Evolutionary conservation across 2,113 vertebrate species (phyloP), one percentile per base, ranked within the genome.

Genomic region (Anoplopoma fimbria): DNA sequence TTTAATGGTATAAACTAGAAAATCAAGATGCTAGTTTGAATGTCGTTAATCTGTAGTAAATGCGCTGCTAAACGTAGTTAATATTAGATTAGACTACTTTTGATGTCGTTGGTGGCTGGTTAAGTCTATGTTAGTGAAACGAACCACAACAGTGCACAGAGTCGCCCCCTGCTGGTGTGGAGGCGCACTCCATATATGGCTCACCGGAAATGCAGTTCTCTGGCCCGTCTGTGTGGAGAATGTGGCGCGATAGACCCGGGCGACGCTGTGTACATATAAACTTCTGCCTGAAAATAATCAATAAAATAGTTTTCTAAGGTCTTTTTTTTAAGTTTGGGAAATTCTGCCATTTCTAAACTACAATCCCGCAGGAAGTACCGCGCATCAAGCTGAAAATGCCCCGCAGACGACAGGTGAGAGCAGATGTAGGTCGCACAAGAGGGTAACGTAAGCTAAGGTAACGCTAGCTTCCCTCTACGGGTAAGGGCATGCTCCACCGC

Each of bases 371-470:
- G 12, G 40, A 72, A 64, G 12, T 4, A 25, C 25, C 36, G 7
- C 23, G 27, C 7, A 60, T 69, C 5, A n/a, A 61, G 34, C 34
- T 17, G 64, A 87, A 86, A 17, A 94, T 94, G 94, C 94, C 93
- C 67, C 94, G 94, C 17, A 93, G 92, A 86, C 78, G 91, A 72
- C 93, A 92, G 92, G 94, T 94, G 91, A 87, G 91, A 89, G 71
- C 68, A 49, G 68, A 84, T 84, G 68, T 87, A 84, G 77, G 62
- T 87, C 75, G 85, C 82, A 61, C 49, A 21, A 58, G 49, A 88
- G 67, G 78, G 60, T 88, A 83, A 74, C 58, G 74, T 77, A 91
- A 92, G 90, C 90, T 34, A 9, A 29, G n/a, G 83, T 90, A 90
- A 9, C 60, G 33, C 36, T 62, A 92, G 90, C 90, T 34, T 12